Evolutionary conservation across 2,888 invertebrate species (phyloP), one percentile per base, ranked within the genome.

Genomic region (Bugula neritina): DNA sequence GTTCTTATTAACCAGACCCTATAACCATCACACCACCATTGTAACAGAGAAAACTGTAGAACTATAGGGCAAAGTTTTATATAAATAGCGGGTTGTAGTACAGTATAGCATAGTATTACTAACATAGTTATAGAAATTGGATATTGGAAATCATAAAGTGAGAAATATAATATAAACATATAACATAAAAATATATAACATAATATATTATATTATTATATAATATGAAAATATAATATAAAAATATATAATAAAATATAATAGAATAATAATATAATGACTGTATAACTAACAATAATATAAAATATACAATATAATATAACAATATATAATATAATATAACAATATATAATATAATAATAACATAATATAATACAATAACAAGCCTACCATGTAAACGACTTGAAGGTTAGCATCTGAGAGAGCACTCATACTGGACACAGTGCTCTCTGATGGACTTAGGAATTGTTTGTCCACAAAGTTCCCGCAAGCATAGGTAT

Each of bases 401-500:
- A 63, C 10, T 63, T 63, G 27, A 31, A n/a, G 13, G 31, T 63
- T 63, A 21, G 27, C 63, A 2, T 63, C 31, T 29, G 63, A 31
- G 13, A 63, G 29, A 2, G 31, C 3, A 13, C 63, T 63, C 27
- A 63, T 31, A 21, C 31, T 13, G 27, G 63, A 29, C 31, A 31
- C 21, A 13, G 21, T 63, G 27, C 25, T 63, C 63, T 63, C 29
- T 2, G 63, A 27, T 29, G 80, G 78, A 3, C 80, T 80, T 17
- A 79, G 73, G 13, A 74, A 63, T 1, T 77, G 74, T 2, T 71
- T 75, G n/a, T 77, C 74, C 10, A 76, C 71, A 78, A 78, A 80
- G n/a, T 76, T 75, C 0, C 80, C 80, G 75, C 82, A 82, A 0
- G 80, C 74, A 73, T 77, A 82, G 35, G 73, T 71, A 74, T 81